Conservation (phyloP, 2,797 vertebrate genomes). For the Podarcis siculus region DNA sequence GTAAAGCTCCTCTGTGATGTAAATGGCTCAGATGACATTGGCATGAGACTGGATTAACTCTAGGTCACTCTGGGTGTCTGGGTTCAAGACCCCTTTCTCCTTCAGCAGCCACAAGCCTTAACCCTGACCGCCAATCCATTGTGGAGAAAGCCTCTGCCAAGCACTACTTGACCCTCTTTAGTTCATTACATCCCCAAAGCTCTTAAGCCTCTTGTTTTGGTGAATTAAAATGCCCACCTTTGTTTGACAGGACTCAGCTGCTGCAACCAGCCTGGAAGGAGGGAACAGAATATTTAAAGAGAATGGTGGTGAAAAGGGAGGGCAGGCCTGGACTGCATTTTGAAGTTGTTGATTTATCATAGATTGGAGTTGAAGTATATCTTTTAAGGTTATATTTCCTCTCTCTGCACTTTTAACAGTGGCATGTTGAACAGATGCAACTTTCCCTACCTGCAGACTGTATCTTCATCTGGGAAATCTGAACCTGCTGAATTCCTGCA, state of each 20-base stretch:
- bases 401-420: neutral
- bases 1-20: fast-evolving
- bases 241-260: neutral
- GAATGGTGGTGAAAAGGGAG: neutral
- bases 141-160: neutral
- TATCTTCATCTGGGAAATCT: neutral
- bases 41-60: constrained; percentile 2
- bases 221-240: constrained; percentile 24
- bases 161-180: fast-evolving
- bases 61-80: neutral
- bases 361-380: neutral
- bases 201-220: constrained; percentile 24
- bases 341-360: neutral
- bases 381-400: neutral
- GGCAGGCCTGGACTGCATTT: neutral
- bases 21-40: neutral
- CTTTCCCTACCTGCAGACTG: neutral
- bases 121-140: neutral
- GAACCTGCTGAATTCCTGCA: neutral
- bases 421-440: too few species aligned
- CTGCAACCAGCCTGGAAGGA: neutral
- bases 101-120: neutral
- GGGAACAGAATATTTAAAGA: neutral
- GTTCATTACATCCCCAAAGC: constrained; percentile 29
- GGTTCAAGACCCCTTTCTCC: constrained; percentile 12